Evolutionary conservation across 2,797 vertebrate genomes (phyloP).

Genomic region (Orientallactaga sibirica): DNA sequence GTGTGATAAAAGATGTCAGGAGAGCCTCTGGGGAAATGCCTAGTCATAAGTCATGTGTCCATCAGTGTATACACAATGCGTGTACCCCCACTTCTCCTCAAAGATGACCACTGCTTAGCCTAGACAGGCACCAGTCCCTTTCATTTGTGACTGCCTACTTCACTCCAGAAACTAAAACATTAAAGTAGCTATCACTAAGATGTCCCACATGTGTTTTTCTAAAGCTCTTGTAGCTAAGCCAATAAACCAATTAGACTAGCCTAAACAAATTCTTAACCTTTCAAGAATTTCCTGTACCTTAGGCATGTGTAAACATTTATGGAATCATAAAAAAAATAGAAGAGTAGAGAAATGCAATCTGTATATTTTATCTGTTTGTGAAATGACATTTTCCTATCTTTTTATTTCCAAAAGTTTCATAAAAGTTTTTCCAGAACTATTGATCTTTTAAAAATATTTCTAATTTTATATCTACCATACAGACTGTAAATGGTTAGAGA

Average conservation of each 20-base stretch:
- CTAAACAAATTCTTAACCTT: constrained; percentile 72
- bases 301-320: constrained; percentile 72
- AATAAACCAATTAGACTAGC: constrained; percentile 73
- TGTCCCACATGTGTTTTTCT: constrained; percentile 67
- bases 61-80: not conserved
- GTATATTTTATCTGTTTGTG: constrained; percentile 50
- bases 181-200: constrained; percentile 58
- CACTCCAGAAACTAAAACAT: constrained; percentile 30
- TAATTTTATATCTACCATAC: not conserved
- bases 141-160: not conserved
- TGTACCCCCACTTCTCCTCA: no score
- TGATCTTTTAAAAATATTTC: not conserved
- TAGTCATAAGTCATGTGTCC: not conserved
- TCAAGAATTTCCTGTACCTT: constrained; percentile 73
- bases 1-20: not conserved
- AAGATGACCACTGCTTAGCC: not conserved
- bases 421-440: constrained; percentile 17
- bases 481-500: not conserved
- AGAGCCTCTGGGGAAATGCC: not conserved
- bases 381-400: constrained; percentile 46
- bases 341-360: constrained; percentile 50
- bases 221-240: constrained; percentile 68
- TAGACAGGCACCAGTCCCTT: not conserved
- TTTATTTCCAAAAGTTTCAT: constrained; percentile 50
- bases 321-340: not conserved